Base-by-base conservation (phyloP, 2,113 vertebrate species). In the Struthio camelus region DNA sequence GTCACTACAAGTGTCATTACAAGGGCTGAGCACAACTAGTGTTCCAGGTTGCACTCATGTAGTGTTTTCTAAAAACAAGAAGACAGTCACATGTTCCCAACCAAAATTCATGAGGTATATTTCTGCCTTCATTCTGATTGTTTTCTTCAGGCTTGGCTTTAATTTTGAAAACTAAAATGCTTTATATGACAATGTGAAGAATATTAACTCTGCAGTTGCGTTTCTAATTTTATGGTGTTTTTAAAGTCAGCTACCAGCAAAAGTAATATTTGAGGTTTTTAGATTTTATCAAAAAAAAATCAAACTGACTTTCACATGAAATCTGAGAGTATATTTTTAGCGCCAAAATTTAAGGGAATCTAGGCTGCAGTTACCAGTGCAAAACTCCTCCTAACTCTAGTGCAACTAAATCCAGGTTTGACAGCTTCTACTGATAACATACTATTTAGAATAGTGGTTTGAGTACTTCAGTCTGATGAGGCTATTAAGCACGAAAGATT, bases 361-460 rank as follows among this genome's bases (percentile, higher is more conserved):
- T 79, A 89, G 84, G 56, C 50, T 79, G 13, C 65, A 78, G 11
- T 71, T 89, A 70, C 44, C 25, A 56, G 36, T 56, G 51, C 66
- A 86, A 92, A 96, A 84, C 51, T 90, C 38, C 69, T 65, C 48
- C 51, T 84, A 75, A 70, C 59, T 80, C 27, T 66, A 65, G 34
- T 38, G 36, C 59, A 78, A 50, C 54, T 84, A 86, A 87, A 90
- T 73, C 32, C 54, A 64, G 22, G 22, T 75, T 93, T 90, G 73
- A 89, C 87, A 89, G 91, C 69, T 86, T 91, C 73, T 94, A 70
- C 83, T 79, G 84, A 46, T 87, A 89, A 48, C 28, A 38, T 66
- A 83, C 6, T 78, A 58, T 93, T 71, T 83, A 93, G 76, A 95
- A 46, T 44, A 72, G 42, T 27, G 9, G 36, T 59, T 78, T 64